Evolutionary conservation across 2,797 vertebrate species (phyloP).

Genomic region (Premnoplex brunnescens): DNA sequence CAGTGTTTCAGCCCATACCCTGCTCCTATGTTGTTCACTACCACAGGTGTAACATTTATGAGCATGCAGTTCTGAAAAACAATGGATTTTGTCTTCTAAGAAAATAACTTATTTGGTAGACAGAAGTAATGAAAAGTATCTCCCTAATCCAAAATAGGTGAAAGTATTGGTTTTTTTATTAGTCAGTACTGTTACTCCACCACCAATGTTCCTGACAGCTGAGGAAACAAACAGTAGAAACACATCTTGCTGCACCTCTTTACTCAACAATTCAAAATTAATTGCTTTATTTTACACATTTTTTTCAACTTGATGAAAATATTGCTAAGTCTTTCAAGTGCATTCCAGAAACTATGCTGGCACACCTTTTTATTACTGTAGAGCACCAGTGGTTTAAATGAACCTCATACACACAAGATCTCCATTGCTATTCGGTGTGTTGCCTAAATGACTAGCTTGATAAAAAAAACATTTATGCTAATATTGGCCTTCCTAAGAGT

Average conservation of each 20-base stretch:
- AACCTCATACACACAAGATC: not conserved
- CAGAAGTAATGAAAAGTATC: not conserved
- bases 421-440: not conserved
- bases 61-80: not conserved
- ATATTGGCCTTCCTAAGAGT: slow-evolving; percentile 59
- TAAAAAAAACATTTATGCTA: slow-evolving; percentile 54
- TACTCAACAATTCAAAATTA: not conserved
- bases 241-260: not conserved
- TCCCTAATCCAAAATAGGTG: not conserved
- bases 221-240: not conserved
- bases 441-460: slow-evolving; percentile 27
- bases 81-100: not conserved
- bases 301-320: not conserved
- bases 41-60: not conserved
- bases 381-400: not conserved
- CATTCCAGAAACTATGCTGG: not conserved
- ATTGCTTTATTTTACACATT: not conserved
- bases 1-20: not conserved
- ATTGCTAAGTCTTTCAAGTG: not conserved
- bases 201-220: not conserved
- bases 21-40: not conserved
- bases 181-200: not conserved
- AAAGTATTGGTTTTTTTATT: not conserved
- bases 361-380: not conserved
- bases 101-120: not conserved